phyloP scores from a whole-genome alignment of 1,140 invertebrate genomes.

The Lucilia sericata region DNA sequence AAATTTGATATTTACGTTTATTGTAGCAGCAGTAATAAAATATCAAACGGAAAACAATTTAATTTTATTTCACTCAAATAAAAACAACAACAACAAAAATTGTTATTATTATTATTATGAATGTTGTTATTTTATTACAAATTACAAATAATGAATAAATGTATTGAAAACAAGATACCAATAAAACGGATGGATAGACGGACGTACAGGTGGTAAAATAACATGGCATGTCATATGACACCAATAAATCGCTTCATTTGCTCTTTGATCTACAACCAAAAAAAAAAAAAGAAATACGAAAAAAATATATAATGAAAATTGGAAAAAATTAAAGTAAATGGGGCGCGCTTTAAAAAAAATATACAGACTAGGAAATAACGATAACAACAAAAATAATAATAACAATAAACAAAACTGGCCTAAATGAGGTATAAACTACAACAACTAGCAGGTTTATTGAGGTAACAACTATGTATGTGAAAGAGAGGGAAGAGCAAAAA shows the following conservation, averaged over 20 bases:
- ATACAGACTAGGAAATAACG: not conserved
- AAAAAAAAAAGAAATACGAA: not conserved
- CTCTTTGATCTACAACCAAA: slow-evolving; percentile 12
- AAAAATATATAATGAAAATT: not conserved
- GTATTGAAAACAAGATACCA: not conserved
- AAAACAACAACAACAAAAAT: too few species aligned
- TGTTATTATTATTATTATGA: not conserved
- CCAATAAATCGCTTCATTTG: slow-evolving; percentile 44
- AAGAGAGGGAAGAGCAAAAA: too few species aligned
- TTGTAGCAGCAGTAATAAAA: slow-evolving; percentile 5
- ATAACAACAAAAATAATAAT: not conserved
- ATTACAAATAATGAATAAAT: not conserved
- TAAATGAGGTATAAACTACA: slow-evolving; percentile 4
- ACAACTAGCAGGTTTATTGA: not conserved
- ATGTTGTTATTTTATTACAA: slow-evolving; percentile 5
- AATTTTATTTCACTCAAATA: not conserved
- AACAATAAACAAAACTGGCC: slow-evolving; percentile 3
- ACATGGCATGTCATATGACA: slow-evolving; percentile 41
- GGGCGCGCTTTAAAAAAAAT: slow-evolving; percentile 14
- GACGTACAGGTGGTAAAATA: slow-evolving; percentile 40
- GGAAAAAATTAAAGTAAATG: slow-evolving; percentile 25
- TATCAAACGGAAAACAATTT: slow-evolving; percentile 16
- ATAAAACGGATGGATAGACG: not conserved
- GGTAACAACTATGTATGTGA: too few species aligned
- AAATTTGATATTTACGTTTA: not conserved